phyloP scores from a whole-genome alignment of 2,888 invertebrate genomes.

The Brachynemurus nebulosus region DNA sequence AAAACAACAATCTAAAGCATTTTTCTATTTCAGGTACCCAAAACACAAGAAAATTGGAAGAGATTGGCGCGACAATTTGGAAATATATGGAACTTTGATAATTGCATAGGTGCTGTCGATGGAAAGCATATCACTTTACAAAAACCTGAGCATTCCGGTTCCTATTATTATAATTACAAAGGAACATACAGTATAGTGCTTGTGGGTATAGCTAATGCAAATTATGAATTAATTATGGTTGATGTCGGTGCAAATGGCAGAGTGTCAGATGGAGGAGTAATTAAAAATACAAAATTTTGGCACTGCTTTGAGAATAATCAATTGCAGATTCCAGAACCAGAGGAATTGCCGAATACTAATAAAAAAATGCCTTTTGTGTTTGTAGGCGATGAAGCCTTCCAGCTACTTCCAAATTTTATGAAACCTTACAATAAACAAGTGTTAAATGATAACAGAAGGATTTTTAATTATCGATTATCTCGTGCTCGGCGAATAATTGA shows the following conservation, averaged over 20 bases:
- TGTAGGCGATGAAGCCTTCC: slow-evolving; percentile 24
- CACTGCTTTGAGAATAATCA: slow-evolving; percentile 16
- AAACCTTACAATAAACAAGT: slow-evolving; percentile 22
- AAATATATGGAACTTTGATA: slow-evolving; percentile 22
- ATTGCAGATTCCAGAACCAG: slow-evolving; percentile 18
- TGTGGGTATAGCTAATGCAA: slow-evolving; percentile 15
- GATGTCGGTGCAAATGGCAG: slow-evolving; percentile 22
- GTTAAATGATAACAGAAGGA: slow-evolving; percentile 15
- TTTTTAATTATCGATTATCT: slow-evolving; percentile 20
- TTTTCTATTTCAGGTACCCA: too few relatives aligned
- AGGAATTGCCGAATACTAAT: slow-evolving; percentile 18
- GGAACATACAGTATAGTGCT: slow-evolving; percentile 17
- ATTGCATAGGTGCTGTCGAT: slow-evolving; percentile 23
- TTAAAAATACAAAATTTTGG: slow-evolving; percentile 21
- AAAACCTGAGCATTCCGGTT: slow-evolving; percentile 20
- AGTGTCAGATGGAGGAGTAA: slow-evolving; percentile 19
- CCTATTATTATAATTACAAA: slow-evolving; percentile 22
- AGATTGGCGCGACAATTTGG: slow-evolving; percentile 21
- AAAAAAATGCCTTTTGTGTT: slow-evolving; percentile 18
- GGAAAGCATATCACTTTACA: slow-evolving; percentile 21
- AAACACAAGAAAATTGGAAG: slow-evolving; percentile 19
- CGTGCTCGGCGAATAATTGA: slow-evolving; percentile 20
- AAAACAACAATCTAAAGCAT: too few relatives aligned
- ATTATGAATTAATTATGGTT: slow-evolving; percentile 17
- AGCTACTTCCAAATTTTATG: slow-evolving; percentile 20